A percentile compares a stretch with the other conserved stretches of the same genome.
phyloP scores from a whole-genome alignment of 2,888 invertebrate species.

The Eustalomyia histrio region DNA sequence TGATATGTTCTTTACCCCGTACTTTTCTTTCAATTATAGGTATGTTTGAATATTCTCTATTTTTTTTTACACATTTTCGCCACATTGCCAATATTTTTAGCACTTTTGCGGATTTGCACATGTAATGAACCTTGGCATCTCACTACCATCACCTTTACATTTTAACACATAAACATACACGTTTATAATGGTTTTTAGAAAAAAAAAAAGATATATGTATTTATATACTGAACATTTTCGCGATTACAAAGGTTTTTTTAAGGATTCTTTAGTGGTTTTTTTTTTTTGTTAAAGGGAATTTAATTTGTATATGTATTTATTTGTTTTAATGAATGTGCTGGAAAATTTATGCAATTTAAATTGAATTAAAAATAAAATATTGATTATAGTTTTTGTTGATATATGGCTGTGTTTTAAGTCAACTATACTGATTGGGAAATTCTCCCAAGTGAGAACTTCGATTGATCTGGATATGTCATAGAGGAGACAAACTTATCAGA shows the following conservation, averaged over 20 bases:
- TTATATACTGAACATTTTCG: background rate
- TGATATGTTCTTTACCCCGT: slow-evolving; percentile 9
- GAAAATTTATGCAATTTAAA: background rate
- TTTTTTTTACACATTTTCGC: slow-evolving; percentile 39
- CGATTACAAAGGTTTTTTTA: background rate
- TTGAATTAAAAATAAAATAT: background rate
- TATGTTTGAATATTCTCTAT: slow-evolving; percentile 3
- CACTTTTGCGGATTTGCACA: slow-evolving; percentile 64
- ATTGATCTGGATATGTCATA: too few relatives aligned
- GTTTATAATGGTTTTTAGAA: background rate
- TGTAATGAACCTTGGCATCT: slow-evolving; percentile 61
- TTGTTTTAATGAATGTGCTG: background rate
- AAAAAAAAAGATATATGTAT: too few relatives aligned
- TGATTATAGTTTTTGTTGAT: too few relatives aligned
- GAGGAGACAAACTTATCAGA: too few relatives aligned
- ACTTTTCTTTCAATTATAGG: slow-evolving; percentile 24
- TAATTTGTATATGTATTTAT: background rate
- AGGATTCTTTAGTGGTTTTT: background rate
- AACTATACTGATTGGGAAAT: too few relatives aligned
- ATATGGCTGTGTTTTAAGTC: too few relatives aligned
- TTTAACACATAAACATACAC: background rate
- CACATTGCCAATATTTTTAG: slow-evolving; percentile 58
- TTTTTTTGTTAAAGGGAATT: background rate
- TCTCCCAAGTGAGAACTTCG: too few relatives aligned
- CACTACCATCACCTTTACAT: slow-evolving; percentile 8